Conservation (phyloP, 2,113 vertebrate genomes). For the Zosterops lateralis region DNA sequence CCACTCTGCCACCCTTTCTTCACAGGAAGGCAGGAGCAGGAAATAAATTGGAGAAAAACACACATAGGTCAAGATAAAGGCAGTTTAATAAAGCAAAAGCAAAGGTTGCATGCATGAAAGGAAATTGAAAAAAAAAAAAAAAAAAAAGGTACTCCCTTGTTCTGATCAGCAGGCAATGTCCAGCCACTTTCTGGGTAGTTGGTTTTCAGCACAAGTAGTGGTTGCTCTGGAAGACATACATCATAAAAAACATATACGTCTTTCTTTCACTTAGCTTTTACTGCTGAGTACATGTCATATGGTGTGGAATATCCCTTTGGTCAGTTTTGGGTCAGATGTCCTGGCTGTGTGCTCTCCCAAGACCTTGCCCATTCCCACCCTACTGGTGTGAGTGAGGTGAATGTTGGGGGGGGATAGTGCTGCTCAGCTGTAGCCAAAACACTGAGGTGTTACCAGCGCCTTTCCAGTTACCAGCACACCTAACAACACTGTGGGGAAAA, state of each 20-base stretch:
- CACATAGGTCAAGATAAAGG: background rate
- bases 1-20: background rate
- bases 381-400: background rate
- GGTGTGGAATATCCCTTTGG: too few species aligned
- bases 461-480: background rate
- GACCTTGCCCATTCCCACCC: background rate
- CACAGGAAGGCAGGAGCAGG: background rate
- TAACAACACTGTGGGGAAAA: accelerated
- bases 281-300: background rate
- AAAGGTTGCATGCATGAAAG: accelerated
- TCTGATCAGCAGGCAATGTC: background rate
- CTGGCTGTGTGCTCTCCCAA: background rate
- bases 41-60: background rate
- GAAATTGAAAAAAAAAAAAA: background rate
- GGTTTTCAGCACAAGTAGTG: accelerated
- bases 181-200: background rate
- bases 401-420: accelerated
- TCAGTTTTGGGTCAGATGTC: background rate
- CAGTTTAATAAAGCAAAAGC: background rate
- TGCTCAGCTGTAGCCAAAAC: background rate
- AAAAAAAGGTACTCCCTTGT: too few species aligned
- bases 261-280: background rate
- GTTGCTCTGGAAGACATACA: background rate
- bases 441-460: accelerated
- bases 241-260: accelerated